These are phyloP conservation scores for Trichonephila clavipes DNA, from an alignment of 1,140 invertebrate species.

Conservation along the genomic window DNA sequence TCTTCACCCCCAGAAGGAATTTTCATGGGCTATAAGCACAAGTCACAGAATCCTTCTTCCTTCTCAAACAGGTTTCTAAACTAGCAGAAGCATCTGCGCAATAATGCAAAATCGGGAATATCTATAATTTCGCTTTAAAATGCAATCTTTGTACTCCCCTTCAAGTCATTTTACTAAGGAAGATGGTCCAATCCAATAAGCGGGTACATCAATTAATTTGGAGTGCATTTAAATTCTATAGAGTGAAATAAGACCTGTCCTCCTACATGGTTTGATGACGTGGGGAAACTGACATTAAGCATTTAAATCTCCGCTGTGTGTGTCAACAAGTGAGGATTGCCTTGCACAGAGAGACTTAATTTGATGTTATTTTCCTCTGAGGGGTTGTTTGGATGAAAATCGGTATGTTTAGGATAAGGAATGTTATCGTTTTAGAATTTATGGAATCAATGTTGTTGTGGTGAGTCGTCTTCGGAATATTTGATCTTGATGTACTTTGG, in stretches of 20 bases:
- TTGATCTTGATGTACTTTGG: background rate
- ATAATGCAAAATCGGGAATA: no score
- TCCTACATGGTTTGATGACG: background rate
- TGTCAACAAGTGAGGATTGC: background rate
- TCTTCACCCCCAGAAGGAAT: no score
- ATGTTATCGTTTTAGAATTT: background rate
- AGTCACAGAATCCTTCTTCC: no score
- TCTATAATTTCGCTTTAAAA: no score
- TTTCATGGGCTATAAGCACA: no score
- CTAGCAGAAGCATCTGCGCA: no score
- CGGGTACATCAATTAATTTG: background rate
- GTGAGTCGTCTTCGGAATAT: background rate
- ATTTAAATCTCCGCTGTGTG: background rate
- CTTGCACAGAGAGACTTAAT: background rate
- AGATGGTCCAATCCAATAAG: background rate
- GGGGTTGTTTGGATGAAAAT: background rate
- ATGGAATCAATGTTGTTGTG: background rate
- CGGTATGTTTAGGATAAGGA: background rate
- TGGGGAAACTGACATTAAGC: background rate
- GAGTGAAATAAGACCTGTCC: background rate
- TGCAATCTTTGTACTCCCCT: background rate
- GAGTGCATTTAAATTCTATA: background rate
- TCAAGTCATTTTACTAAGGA: background rate
- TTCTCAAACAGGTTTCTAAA: no score
- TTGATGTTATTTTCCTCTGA: background rate